These are phyloP conservation scores for Anoncus sp. DNA, from an alignment of 2,888 invertebrate species.

Conservation along the genomic window DNA sequence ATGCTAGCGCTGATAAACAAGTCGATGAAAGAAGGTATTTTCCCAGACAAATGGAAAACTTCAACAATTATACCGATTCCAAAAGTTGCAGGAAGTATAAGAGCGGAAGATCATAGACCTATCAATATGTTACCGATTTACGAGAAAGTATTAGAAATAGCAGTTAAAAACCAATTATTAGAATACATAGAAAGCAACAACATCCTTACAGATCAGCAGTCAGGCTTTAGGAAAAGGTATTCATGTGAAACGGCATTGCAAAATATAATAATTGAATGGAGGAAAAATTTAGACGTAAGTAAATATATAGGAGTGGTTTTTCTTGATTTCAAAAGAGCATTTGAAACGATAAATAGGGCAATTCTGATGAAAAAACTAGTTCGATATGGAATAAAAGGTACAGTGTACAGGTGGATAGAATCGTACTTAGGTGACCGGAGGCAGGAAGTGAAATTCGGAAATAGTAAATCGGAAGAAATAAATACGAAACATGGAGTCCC, in stretches of 20 bases:
- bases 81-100: no score
- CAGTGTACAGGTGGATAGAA: constrained; percentile 29
- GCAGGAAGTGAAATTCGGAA: constrained; percentile 47
- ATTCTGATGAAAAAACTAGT: constrained; percentile 50
- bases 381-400: constrained; percentile 49
- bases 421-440: constrained; percentile 54
- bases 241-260: constrained; percentile 23
- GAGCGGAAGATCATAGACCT: no score
- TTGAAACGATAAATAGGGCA: constrained; percentile 9
- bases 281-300: neutral
- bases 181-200: neutral
- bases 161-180: no score
- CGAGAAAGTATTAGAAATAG: no score
- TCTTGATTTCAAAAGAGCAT: constrained; percentile 33
- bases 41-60: no score
- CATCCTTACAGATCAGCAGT: neutral
- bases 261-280: constrained; percentile 14
- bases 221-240: neutral
- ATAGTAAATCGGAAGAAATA: constrained; percentile 21
- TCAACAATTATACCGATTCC: no score
- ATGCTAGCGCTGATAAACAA: no score
- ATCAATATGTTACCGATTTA: no score
- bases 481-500: constrained; percentile 57
- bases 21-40: no score
- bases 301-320: neutral